Base-by-base conservation (phyloP, 2,888 invertebrate genomes). In the Myopa tessellatipennis region DNA sequence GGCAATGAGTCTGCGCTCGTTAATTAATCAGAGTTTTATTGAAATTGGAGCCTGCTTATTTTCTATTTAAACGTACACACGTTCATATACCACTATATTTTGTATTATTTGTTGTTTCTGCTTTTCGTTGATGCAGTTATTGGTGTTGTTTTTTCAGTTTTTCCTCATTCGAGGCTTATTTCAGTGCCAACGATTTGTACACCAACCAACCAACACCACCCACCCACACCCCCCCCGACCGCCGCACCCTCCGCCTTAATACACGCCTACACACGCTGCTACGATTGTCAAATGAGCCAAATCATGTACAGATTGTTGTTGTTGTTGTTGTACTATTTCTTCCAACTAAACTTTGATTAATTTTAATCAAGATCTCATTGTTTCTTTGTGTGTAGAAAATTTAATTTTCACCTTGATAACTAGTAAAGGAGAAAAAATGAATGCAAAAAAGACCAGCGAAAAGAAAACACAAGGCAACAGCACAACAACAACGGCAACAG, bases 331-430 rank as follows among this genome's bases (percentile, higher is more conserved):
- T 70, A 34, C 12, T 70, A n/a, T 50, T 36, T 36, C 10, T 65
- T 65, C 10, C 38, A 14, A 55, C 55, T 55, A 55, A 52, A 55
- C 14, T 55, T 55, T 73, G 61, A 73, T 73, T 73, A 73, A 63
- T 73, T 73, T 73, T 73, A 63, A 73, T 73, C 73, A 73, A 73
- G 63, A 63, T 34, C 45, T 73, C 18, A 61, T 73, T 63, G n/a
- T 50, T 72, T 72, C 26, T 72, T 63, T 73, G 73, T 63, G n/a
- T 73, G 36, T 26, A 34, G 26, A 73, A 68, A 74, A 69, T 58
- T 75, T 68, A 74, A 69, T 58, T 75, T 68, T 75, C 60, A 75
- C 75, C 75, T 75, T 75, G 75, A 75, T 69, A 55, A 68, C 26
- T 67, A 16, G 63, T 12, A 74, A 50, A 74, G 52, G 38, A 65